phyloP scores from a whole-genome alignment of 2,797 vertebrate genomes.

The Pogonophryne albipinna region DNA sequence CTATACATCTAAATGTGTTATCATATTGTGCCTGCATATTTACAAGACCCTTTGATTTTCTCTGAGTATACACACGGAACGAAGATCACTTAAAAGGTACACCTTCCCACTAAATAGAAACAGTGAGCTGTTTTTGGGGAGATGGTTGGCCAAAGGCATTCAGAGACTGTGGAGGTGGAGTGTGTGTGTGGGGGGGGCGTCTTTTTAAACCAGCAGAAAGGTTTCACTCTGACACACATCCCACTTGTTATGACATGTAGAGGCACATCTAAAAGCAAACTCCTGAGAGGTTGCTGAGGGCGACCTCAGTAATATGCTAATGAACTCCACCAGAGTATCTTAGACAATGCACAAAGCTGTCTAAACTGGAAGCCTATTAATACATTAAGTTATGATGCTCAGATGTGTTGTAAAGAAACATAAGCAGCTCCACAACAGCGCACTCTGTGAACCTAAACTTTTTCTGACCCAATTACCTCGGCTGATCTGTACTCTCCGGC shows the following conservation, averaged over 20 bases:
- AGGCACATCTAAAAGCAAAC: conserved; percentile 82
- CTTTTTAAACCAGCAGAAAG: conserved; percentile 59
- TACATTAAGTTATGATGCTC: conserved; percentile 68
- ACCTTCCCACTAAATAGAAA: conserved; percentile 52
- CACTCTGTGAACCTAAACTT: conserved; percentile 67
- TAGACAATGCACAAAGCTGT: conserved; percentile 82
- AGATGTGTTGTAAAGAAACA: conserved; percentile 60
- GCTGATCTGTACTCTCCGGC: conserved; percentile 63
- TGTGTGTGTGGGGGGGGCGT: conserved; percentile 1
- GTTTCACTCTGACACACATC: conserved; percentile 76
- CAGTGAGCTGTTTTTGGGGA: conserved; percentile 45
- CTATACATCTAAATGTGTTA: conserved; percentile 4
- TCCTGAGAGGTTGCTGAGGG: conserved; percentile 84
- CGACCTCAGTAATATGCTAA: conserved; percentile 84
- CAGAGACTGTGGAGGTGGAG: conserved; percentile 56
- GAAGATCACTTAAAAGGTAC: conserved; percentile 38
- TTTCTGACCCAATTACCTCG: conserved; percentile 81
- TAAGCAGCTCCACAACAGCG: conserved; percentile 49
- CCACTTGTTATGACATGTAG: conserved; percentile 79
- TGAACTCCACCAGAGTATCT: conserved; percentile 78
- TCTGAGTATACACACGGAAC: neutral
- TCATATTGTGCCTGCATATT: conserved; percentile 15
- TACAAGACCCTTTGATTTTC: conserved; percentile 11
- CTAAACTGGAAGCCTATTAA: conserved; percentile 80
- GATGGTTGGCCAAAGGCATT: conserved; percentile 74